Base-by-base conservation (phyloP, 1,140 invertebrate genomes). In the Drosophila gunungcola region DNA sequence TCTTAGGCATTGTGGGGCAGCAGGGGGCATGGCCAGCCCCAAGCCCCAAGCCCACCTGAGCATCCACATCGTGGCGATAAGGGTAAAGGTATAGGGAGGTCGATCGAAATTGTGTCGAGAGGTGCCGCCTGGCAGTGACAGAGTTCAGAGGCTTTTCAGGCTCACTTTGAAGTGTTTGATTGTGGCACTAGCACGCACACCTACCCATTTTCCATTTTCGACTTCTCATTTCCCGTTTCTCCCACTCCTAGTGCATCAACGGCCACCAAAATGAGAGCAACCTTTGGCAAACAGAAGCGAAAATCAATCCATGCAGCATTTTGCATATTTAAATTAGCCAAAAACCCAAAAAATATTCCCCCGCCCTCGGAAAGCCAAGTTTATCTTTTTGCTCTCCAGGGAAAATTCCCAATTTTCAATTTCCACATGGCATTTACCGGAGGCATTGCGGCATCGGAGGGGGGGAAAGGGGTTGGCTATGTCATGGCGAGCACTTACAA, bases 401-500 rank as follows among this genome's bases (percentile, higher is more conserved):
- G 41, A 36, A 48, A 70, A 70, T 70, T 70, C 55, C 38, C 64
- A 69, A 70, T 69, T 70, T 70, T 57, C 65, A 70, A 70, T 70
- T 70, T 70, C 21, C 67, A 56, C 64, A 70, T 69, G 65, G 67
- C 64, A 70, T 69, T 70, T 70, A 53, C 67, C 36, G 48, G 42
- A 39, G 60, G 34, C 16, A 27, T 7, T 16, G 25, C 5, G 29
- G 42, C 10, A 16, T 12, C 0, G 9, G 1, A n/a, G 5, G 34
- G 7, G 42, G 21, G 52, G 4, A 39, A 58, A 61, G 45, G 41
- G 60, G 58, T 57, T 41, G 64, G 21, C 67, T 51, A 45, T 75
- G 65, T 57, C 67, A 75, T 55, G 49, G 68, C 83, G 62, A 88
- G 83, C 83, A 88, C 83, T 90, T 85, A 90, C 81, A 90, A 73